Evolutionary conservation across 2,888 invertebrate genomes (phyloP), one percentile per base, ranked within the genome.

Genomic region (Hypomecis punctinalis): DNA sequence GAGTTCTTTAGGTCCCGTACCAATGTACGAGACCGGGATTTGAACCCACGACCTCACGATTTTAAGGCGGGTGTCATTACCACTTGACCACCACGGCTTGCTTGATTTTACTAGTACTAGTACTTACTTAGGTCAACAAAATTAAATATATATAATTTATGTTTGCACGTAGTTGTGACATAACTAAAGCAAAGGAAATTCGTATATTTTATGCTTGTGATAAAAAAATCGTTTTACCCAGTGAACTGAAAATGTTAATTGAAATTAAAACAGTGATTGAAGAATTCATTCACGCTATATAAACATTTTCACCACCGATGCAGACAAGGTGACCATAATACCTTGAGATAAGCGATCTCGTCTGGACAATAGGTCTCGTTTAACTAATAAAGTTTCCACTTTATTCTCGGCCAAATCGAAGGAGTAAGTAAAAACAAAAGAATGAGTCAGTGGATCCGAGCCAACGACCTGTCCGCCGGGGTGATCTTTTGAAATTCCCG

Each of bases 401-500:
- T 73, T 81, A 79, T 76, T 72, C 72, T 75, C 69, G 62, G 75
- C 73, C 72, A 71, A 72, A 74, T 65, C 73, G 72, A 68, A 75
- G 71, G 75, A 76, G 76, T 75, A 78, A 78, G 79, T 82, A 82
- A 88, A 85, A 89, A 92, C 91, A 91, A 90, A 91, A 89, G 90
- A 85, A 81, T 91, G 89, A 91, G 77, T 91, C 91, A 91, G 82
- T 73, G 83, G 79, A 77, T 89, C 90, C 83, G 79, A 77, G 91
- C 82, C 92, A 90, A 90, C 83, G 91, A 91, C 89, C 65, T 53
- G 53, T 40, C 56, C 82, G 81, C 85, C 86, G 83, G 90, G 91
- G 91, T 91, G 91, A 91, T 92, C 91, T 91, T 89, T 88, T 84
- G 86, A 91, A 89, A 91, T 91, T 91, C 90, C 91, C 90, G 84